Evolutionary conservation across 2,113 vertebrate genomes (phyloP), one percentile per base, ranked within the genome.

Genomic region (Phocoena sinus): DNA sequence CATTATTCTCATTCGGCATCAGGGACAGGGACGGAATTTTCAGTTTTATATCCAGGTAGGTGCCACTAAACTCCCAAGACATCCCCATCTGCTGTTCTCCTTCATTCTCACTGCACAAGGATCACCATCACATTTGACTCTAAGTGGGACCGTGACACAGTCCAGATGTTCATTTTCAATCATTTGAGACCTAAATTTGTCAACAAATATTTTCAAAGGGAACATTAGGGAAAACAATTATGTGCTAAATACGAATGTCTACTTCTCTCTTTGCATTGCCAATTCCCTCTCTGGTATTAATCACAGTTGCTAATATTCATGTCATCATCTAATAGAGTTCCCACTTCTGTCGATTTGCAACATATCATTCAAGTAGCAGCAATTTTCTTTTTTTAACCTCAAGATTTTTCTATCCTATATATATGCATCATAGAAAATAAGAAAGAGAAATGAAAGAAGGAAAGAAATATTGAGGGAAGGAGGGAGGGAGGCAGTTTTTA

Each of bases 161-260:
- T 33, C 53, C 33, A 71, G 25, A 93, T 63, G n/a, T 76, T 80
- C 56, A 23, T 67, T 92, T 91, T n/a, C 38, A 56, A 71, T 89
- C 67, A 86, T 85, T 13, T 89, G 58, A 44, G 25, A 87, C 12
- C 15, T 81, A 85, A 88, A 89, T 89, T 76, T 70, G 70, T 81
- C 65, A 94, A 79, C 8, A 89, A 81, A 77, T 92, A 79, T 63
- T 82, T 95, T 93, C n/a, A 82, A 71, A 80, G 58, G 41, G 20
- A 95, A 80, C 20, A 58, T 56, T 25, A 77, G 38, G 68, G 44
- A 81, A 83, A 93, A 31, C 11, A 86, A 65, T 71, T 38, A 36
- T 86, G 94, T 96, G 71, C 60, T 93, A 89, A 96, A 85, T 89
- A 89, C 76, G 21, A 83, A 90, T 79, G 44, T 77, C 68, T 90